phyloP scores from a whole-genome alignment of 2,888 invertebrate genomes.

The Himalopsyche tibetana region DNA sequence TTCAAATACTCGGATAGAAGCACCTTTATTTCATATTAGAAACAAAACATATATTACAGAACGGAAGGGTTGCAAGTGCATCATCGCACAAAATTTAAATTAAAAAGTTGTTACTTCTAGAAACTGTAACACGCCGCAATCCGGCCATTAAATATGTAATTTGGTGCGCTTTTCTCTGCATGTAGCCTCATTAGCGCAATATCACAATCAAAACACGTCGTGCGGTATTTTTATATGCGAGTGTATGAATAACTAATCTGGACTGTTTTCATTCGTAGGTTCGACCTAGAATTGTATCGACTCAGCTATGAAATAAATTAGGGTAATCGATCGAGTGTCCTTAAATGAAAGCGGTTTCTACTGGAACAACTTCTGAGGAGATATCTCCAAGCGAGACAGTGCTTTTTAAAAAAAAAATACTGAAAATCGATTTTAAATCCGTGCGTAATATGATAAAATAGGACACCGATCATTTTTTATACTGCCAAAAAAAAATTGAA shows the following conservation, averaged over 20 bases:
- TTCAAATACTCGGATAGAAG: no score
- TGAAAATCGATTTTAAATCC: conserved; percentile 6
- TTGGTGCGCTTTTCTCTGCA: conserved; percentile 8
- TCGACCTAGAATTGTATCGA: conserved; percentile 34
- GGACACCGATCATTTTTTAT: neutral
- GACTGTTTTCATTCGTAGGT: conserved; percentile 11
- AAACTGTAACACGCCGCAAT: no score
- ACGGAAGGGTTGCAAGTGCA: no score
- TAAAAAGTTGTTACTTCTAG: no score
- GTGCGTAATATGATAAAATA: neutral
- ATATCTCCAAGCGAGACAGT: conserved; percentile 10
- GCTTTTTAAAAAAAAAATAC: neutral
- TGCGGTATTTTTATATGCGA: neutral
- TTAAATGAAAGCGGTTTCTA: conserved; percentile 38
- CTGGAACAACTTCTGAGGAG: conserved; percentile 37
- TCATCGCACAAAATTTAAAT: no score
- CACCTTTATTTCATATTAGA: no score
- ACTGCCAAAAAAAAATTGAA: neutral
- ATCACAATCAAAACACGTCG: neutral
- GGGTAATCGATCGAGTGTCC: conserved; percentile 39
- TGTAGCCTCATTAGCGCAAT: neutral
- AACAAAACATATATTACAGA: no score
- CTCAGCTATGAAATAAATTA: conserved; percentile 24
- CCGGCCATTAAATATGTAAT: neutral
- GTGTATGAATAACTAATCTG: conserved; percentile 4